phyloP scores from a whole-genome alignment of 2,888 invertebrate genomes.

The Heliconius charithonia region DNA sequence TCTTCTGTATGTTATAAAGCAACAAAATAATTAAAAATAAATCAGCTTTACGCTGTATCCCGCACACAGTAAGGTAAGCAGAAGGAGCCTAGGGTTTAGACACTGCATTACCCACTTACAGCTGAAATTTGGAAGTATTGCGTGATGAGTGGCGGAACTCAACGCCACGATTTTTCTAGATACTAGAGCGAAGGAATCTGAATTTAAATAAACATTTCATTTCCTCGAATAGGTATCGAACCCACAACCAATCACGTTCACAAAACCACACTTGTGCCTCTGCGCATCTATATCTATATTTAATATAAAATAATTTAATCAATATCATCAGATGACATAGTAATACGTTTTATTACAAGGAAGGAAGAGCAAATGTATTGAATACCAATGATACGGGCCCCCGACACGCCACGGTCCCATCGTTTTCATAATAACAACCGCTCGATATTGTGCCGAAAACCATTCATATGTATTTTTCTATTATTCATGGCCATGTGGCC shows the following conservation, averaged over 20 bases:
- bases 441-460: conserved; percentile 20
- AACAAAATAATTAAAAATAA: no score
- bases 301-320: not conserved
- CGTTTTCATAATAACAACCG: conserved; percentile 21
- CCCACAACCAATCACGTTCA: not conserved
- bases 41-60: not conserved
- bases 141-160: not conserved
- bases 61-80: not conserved
- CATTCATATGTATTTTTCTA: conserved; percentile 26
- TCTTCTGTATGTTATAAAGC: no score
- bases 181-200: not conserved
- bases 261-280: not conserved
- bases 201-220: not conserved
- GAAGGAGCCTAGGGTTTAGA: not conserved
- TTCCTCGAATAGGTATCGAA: not conserved
- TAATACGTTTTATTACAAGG: conserved; percentile 23
- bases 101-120: not conserved
- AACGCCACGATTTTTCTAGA: not conserved
- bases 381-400: conserved; percentile 33
- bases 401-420: conserved; percentile 8
- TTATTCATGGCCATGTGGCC: conserved; percentile 10
- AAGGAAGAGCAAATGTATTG: conserved; percentile 25
- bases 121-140: not conserved
- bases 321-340: conserved; percentile 1
- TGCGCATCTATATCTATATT: not conserved